phyloP scores from a whole-genome alignment of 2,888 invertebrate genomes.

The Ormyrus rosae region DNA sequence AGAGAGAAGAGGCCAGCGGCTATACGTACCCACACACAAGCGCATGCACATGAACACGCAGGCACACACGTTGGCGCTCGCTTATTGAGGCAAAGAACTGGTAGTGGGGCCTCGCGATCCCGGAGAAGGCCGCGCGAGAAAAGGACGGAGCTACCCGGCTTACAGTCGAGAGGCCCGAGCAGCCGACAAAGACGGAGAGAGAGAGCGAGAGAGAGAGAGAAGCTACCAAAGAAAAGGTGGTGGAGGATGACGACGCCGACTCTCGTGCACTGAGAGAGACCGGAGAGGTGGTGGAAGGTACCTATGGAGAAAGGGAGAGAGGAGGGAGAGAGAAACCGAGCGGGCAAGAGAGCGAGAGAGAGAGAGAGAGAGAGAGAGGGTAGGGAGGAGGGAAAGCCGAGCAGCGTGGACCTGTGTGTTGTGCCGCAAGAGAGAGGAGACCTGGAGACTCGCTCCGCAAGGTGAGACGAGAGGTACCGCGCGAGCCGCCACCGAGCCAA shows the following conservation, averaged over 20 bases:
- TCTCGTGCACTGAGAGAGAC: conserved; percentile 43
- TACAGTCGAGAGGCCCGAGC: conserved; percentile 30
- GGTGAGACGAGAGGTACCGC: conserved; percentile 68
- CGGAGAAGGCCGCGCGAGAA: conserved; percentile 24
- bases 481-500: no score
- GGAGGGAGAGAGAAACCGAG: conserved; percentile 49
- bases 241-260: conserved; percentile 26
- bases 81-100: no score
- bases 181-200: conserved; percentile 14
- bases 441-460: conserved; percentile 75
- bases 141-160: no score
- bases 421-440: conserved; percentile 70
- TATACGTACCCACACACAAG: conserved; percentile 13
- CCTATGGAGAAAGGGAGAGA: conserved; percentile 56
- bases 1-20: conserved; percentile 39
- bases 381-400: conserved; percentile 43
- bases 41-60: not conserved
- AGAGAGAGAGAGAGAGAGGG: conserved; percentile 54
- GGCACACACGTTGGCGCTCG: not conserved
- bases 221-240: conserved; percentile 55
- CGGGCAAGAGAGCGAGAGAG: conserved; percentile 40
- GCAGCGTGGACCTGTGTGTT: conserved; percentile 69
- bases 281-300: conserved; percentile 53
- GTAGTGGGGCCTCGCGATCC: conserved; percentile 53
- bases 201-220: conserved; percentile 48